Conservation (phyloP, 2,113 vertebrate species). For the Anguilla rostrata region DNA sequence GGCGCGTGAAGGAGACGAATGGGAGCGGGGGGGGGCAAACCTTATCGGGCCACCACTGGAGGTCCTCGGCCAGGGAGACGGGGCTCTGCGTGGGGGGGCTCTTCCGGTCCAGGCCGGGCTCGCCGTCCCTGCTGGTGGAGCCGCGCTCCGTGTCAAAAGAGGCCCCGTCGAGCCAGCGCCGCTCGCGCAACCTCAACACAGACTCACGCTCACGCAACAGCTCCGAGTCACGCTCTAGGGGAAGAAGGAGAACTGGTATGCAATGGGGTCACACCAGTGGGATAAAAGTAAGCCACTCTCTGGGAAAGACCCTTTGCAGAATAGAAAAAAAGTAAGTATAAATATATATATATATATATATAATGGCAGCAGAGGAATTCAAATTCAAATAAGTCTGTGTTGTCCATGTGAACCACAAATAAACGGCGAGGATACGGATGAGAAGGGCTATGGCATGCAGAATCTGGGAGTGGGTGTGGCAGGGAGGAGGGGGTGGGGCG, state of each 20-base stretch:
- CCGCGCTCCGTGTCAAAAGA: conserved; percentile 98
- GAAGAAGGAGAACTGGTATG: conserved; percentile 99
- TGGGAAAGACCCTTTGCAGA: conserved; percentile 96
- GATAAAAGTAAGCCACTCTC: conserved; percentile 99
- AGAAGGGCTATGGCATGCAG: conserved; percentile 12
- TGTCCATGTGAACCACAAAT: not conserved
- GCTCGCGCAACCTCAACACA: conserved; percentile 96
- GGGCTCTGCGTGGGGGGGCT: conserved; percentile 94
- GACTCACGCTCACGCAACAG: conserved; percentile 99
- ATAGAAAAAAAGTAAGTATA: not conserved
- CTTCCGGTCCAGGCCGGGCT: conserved; percentile 95
- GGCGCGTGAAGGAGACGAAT: not conserved
- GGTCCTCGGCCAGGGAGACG: conserved; percentile 93
- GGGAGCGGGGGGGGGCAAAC: conserved; percentile 56
- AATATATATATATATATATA: not conserved
- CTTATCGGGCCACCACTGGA: conserved; percentile 99
- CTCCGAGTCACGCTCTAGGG: conserved; percentile 99
- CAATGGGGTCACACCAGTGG: conserved; percentile 99
- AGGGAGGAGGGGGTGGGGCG: not conserved
- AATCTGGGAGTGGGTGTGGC: not conserved
- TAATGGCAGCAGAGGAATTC: not conserved
- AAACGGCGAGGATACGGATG: conserved; percentile 14
- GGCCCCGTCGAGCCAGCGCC: conserved; percentile 97
- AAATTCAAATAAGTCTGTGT: not conserved
- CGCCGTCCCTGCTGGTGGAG: conserved; percentile 97